These are phyloP conservation scores for Arctia plantaginis DNA, from an alignment of 2,888 invertebrate species.

Conservation along the genomic window DNA sequence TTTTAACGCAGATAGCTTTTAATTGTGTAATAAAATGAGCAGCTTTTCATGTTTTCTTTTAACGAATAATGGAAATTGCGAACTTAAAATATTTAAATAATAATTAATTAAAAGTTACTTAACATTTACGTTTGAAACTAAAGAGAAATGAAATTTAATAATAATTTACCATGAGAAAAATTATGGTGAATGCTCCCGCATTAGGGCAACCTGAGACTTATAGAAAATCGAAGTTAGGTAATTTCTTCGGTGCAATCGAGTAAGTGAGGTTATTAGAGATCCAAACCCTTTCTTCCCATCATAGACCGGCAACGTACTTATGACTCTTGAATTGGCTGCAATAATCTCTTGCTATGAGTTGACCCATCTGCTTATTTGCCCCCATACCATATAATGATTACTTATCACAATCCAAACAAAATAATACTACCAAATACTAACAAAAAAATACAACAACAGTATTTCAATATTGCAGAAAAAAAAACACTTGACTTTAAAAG, in stretches of 20 bases:
- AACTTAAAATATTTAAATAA: neutral
- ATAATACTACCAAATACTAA: no score
- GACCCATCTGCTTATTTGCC: neutral
- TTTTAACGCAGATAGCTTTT: neutral
- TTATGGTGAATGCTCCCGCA: no score
- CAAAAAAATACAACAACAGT: neutral
- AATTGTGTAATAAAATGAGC: neutral
- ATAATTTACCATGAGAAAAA: no score
- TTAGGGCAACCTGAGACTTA: no score
- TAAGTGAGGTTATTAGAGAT: neutral
- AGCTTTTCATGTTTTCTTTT: neutral
- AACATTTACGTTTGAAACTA: no score
- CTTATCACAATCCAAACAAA: neutral
- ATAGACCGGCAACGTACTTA: no score
- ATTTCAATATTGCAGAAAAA: neutral
- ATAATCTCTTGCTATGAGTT: no score
- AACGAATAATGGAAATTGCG: neutral
- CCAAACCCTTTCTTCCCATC: neutral
- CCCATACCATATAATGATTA: neutral
- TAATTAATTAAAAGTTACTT: neutral
- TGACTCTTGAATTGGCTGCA: no score
- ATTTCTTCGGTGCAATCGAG: no score
- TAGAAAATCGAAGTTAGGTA: no score
- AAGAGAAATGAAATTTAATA: no score
- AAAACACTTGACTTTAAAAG: neutral